Percentiles rank a stretch among this genome's conserved stretches.
phyloP scores from a whole-genome alignment of 2,113 vertebrate species.

The Anas platyrhynchos region DNA sequence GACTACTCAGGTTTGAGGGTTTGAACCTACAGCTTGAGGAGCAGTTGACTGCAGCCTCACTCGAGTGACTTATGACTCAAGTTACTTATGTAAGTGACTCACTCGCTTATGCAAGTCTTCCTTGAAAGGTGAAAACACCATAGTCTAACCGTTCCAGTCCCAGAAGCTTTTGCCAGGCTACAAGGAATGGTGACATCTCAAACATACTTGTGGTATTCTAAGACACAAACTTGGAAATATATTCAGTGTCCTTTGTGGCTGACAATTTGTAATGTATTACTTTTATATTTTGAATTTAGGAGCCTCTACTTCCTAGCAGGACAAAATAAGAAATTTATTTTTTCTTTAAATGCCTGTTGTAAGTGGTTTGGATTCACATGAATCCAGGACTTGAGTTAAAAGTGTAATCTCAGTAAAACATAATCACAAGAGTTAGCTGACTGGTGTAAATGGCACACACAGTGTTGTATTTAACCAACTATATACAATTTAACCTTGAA shows the following conservation, averaged over 20 bases:
- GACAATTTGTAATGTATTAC: neutral
- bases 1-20: neutral
- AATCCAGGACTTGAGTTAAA: neutral
- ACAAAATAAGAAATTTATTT: neutral
- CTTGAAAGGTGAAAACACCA: neutral
- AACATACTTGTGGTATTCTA: too few relatives aligned
- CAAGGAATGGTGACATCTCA: neutral
- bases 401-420: neutral
- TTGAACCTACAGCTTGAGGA: neutral
- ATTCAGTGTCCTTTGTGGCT: neutral
- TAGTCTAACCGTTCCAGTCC: neutral
- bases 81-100: too few relatives aligned
- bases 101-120: too few relatives aligned
- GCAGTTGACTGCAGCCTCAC: too few relatives aligned
- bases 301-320: neutral
- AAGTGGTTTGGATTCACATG: neutral
- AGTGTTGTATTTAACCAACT: rapidly evolving
- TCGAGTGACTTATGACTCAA: too few relatives aligned
- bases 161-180: neutral
- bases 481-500: rapidly evolving
- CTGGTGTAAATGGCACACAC: neutral
- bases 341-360: neutral
- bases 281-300: neutral
- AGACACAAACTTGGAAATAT: neutral
- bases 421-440: too few relatives aligned